phyloP scores from a whole-genome alignment of 2,797 vertebrate genomes.

The Sebastes paucispinis region DNA sequence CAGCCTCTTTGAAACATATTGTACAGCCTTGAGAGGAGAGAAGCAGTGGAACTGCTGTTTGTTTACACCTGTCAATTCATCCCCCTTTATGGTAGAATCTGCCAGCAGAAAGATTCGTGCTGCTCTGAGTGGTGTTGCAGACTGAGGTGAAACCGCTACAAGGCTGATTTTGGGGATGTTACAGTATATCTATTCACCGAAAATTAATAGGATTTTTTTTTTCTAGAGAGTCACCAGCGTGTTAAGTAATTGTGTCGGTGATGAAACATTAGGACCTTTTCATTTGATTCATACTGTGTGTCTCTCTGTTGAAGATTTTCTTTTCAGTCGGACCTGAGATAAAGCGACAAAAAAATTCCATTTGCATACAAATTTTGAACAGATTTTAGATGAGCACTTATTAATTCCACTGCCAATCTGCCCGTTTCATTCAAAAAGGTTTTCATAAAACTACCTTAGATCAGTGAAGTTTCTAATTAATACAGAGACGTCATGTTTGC shows the following conservation, averaged over 20 bases:
- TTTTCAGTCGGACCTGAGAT: background rate
- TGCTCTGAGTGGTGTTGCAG: slow-evolving; percentile 40
- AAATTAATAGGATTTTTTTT: background rate
- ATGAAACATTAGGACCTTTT: slow-evolving; percentile 12
- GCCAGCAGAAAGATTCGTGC: slow-evolving; percentile 49
- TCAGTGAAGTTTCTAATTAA: slow-evolving; percentile 13
- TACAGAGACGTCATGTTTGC: background rate
- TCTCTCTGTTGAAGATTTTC: background rate
- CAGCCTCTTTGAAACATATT: slow-evolving; percentile 27
- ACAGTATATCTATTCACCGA: slow-evolving; percentile 16
- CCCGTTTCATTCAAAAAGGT: background rate
- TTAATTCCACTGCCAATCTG: background rate
- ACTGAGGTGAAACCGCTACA: slow-evolving; percentile 33
- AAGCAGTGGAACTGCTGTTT: slow-evolving; percentile 45
- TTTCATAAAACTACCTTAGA: background rate
- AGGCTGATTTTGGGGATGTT: slow-evolving; percentile 23
- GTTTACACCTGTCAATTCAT: slow-evolving; percentile 61
- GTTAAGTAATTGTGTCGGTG: background rate
- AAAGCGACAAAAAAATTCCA: background rate
- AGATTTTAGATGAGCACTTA: background rate
- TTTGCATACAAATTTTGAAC: background rate
- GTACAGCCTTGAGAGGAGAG: slow-evolving; percentile 44
- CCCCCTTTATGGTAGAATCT: slow-evolving; percentile 42
- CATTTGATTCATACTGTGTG: background rate
- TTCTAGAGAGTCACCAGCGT: background rate